Evolutionary conservation across 2,888 invertebrate species (phyloP).

Genomic region (Imbricaverruca yamaguchii): DNA sequence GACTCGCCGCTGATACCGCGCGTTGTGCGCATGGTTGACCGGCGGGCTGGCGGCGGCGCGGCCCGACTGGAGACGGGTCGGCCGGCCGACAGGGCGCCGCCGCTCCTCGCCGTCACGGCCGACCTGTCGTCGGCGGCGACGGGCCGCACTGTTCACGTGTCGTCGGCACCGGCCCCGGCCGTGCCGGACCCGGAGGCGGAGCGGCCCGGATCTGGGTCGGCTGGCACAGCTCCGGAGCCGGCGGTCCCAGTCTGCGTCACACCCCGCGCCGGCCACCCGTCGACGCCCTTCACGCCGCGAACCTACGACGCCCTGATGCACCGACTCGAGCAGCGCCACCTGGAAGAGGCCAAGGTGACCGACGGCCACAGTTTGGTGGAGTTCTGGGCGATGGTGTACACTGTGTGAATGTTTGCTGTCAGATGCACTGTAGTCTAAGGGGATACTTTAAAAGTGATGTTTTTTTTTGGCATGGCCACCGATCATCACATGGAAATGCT

Average conservation of each 20-base stretch:
- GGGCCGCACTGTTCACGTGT: too few relatives aligned
- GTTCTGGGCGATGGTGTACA: neutral
- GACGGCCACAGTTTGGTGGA: neutral
- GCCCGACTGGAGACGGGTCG: neutral
- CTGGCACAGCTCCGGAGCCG: neutral
- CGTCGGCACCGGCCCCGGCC: neutral
- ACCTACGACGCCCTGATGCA: neutral
- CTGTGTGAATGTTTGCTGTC: too few relatives aligned
- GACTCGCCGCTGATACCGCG: neutral
- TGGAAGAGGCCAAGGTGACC: neutral
- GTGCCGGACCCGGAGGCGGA: neutral
- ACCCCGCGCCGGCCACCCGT: neutral
- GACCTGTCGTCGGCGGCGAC: too few relatives aligned
- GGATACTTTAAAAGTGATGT: too few relatives aligned
- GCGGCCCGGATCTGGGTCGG: neutral
- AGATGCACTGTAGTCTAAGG: too few relatives aligned
- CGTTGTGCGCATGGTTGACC: neutral
- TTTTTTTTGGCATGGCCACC: too few relatives aligned
- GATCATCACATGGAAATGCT: too few relatives aligned
- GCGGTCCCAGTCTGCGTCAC: neutral
- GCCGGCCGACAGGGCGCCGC: neutral
- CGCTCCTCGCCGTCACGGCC: too few relatives aligned
- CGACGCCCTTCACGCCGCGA: neutral
- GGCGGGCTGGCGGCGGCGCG: neutral
- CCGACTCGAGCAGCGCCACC: neutral